Base-by-base conservation (phyloP, 2,113 vertebrate genomes). In the Drymodes brunneopygia region DNA sequence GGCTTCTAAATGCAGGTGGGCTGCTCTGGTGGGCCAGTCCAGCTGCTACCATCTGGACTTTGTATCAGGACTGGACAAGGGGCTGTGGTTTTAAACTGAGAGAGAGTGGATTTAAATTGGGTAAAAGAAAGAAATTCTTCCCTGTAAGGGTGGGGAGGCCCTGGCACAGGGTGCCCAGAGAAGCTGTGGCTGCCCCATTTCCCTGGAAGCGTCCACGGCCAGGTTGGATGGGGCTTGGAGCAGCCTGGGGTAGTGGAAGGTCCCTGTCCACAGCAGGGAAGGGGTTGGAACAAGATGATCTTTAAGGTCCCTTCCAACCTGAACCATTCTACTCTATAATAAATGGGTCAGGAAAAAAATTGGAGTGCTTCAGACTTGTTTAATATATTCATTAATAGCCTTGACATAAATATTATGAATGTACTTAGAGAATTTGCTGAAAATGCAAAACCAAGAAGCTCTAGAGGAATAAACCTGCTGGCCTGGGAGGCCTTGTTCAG, bases 351-450 rank as follows among this genome's bases (percentile, higher is more conserved):
- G 53, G 40, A 10, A 75, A 80, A 86, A 89, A 86, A 22, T 15
- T 2, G 0, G 35, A 87, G 28, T 70, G 45, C 23, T 70, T 83
- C 47, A 80, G 35, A 53, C 38, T 86, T 79, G 25, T 69, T 96
- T 86, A 89, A 96, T 92, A 40, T 86, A 86, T 89, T 88, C 15
- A 8, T 91, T 96, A 89, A 94, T 48, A 56, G 40, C 77, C 65
- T 92, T 86, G 80, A 79, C 69, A 81, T 89, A 89, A 95, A 50
- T 84, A 64, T 91, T 92, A 88, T 0, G 29, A 64, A 40, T 35
- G n/a, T 71, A 47, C 65, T 91, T 81, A 60, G 4, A 82, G 80
- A 90, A 92, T 15, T 66, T 94, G 92, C 94, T 96, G 94, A 90
- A 86, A 88, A 81, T 44, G 72, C 92, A 92, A 78, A 93, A 16